phyloP scores from a whole-genome alignment of 2,113 vertebrate genomes.

The Mystacornis crossleyi region DNA sequence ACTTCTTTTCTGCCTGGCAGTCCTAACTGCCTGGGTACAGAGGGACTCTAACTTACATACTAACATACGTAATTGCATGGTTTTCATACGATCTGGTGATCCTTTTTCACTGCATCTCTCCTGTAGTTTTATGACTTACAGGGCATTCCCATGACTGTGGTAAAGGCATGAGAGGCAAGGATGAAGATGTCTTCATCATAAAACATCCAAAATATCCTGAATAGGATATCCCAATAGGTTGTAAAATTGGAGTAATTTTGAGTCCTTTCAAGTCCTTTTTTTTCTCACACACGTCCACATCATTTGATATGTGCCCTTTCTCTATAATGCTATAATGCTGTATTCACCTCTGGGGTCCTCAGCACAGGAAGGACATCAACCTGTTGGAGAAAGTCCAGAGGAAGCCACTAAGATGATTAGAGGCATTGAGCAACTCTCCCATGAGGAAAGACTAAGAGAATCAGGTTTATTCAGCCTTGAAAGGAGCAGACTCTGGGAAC shows the following conservation, averaged over 20 bases:
- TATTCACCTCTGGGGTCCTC: not conserved
- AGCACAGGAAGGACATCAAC: not conserved
- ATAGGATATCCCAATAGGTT: not conserved
- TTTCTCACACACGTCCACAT: fast-evolving
- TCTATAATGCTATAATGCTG: not conserved
- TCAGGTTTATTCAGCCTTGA: not conserved
- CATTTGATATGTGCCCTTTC: not conserved
- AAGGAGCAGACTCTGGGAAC: not conserved
- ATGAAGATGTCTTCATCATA: not conserved
- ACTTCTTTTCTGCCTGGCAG: not conserved
- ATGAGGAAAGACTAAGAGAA: not conserved
- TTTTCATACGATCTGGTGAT: not conserved
- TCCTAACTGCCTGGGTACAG: not conserved
- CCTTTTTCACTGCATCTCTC: not conserved
- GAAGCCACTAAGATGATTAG: not conserved
- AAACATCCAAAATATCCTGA: not conserved
- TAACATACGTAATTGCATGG: fast-evolving
- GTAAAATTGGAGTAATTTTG: not conserved
- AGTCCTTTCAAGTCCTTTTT: not conserved
- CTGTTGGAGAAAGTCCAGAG: not conserved
- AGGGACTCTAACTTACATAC: not conserved
- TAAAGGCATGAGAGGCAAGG: not conserved
- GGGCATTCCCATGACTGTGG: not conserved
- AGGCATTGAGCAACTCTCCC: not conserved
- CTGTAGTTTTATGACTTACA: not conserved